phyloP scores from a whole-genome alignment of 2,888 invertebrate species.

The Cephalotes varians region DNA sequence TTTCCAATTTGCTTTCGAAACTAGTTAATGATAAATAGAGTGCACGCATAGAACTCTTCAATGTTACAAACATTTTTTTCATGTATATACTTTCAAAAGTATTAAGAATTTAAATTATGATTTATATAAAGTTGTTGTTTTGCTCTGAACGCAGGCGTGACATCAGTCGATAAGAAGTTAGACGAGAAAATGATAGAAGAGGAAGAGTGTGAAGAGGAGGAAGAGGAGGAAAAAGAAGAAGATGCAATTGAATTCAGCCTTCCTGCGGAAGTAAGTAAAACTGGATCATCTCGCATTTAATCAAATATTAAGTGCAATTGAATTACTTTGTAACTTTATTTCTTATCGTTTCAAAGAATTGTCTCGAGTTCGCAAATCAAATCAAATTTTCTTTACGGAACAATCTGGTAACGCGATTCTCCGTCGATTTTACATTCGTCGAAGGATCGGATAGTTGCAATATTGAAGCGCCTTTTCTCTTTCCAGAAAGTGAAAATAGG shows the following conservation, averaged over 20 bases:
- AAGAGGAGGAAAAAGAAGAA: conserved; percentile 87
- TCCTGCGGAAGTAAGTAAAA: conserved; percentile 72
- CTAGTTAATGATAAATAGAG: conserved; percentile 22
- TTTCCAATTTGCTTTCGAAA: conserved; percentile 1
- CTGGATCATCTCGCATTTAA: conserved; percentile 55
- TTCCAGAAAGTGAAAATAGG: conserved; percentile 48
- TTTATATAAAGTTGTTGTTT: conserved; percentile 18
- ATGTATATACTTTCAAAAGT: neutral
- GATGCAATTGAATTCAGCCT: conserved; percentile 80
- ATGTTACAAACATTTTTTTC: neutral
- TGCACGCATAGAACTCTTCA: neutral
- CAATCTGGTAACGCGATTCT: conserved; percentile 23
- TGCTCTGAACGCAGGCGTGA: conserved; percentile 17
- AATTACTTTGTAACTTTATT: conserved; percentile 44
- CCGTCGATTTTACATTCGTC: conserved; percentile 9
- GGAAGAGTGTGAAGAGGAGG: conserved; percentile 84
- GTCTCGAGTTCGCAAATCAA: neutral
- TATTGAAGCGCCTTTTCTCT: conserved; percentile 1
- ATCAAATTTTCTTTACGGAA: conserved; percentile 11
- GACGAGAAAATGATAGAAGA: neutral
- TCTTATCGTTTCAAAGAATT: conserved; percentile 26
- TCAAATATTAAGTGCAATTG: conserved; percentile 45
- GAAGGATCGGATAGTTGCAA: neutral
- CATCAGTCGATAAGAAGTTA: neutral
- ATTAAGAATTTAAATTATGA: neutral